A percentile compares a stretch with the other conserved stretches of the same genome.
Conservation (phyloP, 2,797 vertebrate species). For the Eospalax fontanierii region DNA sequence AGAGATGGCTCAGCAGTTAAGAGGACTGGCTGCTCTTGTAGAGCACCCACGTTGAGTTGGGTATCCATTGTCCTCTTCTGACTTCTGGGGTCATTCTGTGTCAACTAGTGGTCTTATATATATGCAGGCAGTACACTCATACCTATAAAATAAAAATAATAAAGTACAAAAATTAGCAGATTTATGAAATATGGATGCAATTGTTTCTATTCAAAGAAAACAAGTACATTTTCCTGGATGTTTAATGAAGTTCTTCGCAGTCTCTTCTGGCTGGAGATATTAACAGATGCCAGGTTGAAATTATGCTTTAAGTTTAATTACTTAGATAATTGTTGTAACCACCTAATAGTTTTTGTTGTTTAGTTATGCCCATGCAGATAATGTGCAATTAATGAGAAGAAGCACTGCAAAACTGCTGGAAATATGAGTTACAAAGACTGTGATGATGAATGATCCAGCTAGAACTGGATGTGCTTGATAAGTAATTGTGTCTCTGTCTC, state of each 20-base stretch:
- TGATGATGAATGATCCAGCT: constrained; percentile 1
- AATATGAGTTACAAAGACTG: constrained; percentile 45
- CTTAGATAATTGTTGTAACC: constrained; percentile 61
- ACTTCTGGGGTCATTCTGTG: no score
- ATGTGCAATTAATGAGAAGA: constrained; percentile 63
- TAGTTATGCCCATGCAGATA: constrained; percentile 49
- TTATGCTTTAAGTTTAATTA: constrained; percentile 63
- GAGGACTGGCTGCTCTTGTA: no score
- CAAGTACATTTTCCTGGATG: constrained; percentile 2
- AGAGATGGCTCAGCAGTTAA: no score
- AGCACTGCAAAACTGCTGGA: constrained; percentile 21
- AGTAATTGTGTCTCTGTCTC: constrained; percentile 19
- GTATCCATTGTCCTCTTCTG: no score
- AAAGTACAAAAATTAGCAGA: background rate
- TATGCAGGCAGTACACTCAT: no score
- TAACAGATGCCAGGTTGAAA: constrained; percentile 66
- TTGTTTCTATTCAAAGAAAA: background rate
- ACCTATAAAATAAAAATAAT: no score
- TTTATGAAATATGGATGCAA: constrained; percentile 4
- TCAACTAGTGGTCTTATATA: no score
- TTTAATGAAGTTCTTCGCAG: constrained; percentile 28
- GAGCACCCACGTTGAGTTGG: no score
- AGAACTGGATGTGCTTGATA: background rate
- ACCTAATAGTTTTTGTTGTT: constrained; percentile 56
- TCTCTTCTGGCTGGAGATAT: background rate